Conservation (phyloP, 2,113 vertebrate species). For the Pelecanoides urinatrix region DNA sequence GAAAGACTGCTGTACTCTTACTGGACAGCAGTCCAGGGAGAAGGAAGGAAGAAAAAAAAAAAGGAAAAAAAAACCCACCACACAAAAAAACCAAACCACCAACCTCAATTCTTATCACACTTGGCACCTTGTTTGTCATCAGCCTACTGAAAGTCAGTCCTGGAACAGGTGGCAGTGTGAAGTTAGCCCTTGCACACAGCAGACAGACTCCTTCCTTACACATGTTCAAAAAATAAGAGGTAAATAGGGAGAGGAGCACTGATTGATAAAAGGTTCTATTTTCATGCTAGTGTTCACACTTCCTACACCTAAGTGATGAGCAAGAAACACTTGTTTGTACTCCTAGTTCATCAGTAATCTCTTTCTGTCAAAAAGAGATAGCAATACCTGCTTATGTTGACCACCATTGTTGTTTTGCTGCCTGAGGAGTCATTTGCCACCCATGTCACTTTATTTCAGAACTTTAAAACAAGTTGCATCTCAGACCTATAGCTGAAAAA, state of each 20-base stretch:
- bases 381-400: background rate
- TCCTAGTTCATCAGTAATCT: background rate
- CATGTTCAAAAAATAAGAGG: fast-evolving
- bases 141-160: background rate
- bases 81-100: no score
- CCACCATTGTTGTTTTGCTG: background rate
- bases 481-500: background rate
- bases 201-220: background rate
- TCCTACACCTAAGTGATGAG: background rate
- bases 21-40: background rate
- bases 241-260: background rate
- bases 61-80: no score
- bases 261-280: background rate
- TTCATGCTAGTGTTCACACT: background rate
- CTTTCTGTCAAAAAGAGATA: background rate
- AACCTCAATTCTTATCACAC: background rate
- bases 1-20: background rate
- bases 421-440: background rate
- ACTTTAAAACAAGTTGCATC: background rate
- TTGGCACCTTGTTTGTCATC: background rate
- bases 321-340: background rate
- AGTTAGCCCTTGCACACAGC: background rate
- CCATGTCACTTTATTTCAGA: background rate
- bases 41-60: no score
- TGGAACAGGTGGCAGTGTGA: background rate